Evolutionary conservation across 2,888 invertebrate genomes (phyloP), one percentile per base, ranked within the genome.

Genomic region (Amphipoea oculea): DNA sequence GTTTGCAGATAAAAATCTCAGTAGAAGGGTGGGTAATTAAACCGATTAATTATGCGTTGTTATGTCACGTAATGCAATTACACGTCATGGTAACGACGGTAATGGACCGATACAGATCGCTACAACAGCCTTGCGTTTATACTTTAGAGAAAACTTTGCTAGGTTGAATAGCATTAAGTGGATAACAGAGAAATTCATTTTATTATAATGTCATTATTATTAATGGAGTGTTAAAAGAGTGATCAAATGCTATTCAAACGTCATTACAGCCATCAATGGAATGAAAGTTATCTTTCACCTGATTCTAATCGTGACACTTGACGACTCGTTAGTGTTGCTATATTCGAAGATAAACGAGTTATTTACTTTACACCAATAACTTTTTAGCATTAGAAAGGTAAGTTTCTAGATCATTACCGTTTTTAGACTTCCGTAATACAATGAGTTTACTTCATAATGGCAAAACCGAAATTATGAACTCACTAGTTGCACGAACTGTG

Each of bases 61-160:
- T 94, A 92, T 93, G 92, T 93, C 93, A 93, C 91, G 94, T 92
- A 88, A 94, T 91, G 91, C 88, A 92, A 92, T 94, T 90, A 92
- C 89, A 86, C 89, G 90, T 87, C 89, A 91, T 89, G 89, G 86
- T 91, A 89, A 89, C 82, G 83, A 90, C 86, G 85, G 86, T 87
- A 90, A 90, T 92, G 73, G 75, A 84, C 84, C 83, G 88, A 86
- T 89, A 91, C 83, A 77, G 78, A 88, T 84, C 76, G 75, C 66
- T 71, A 29, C 74, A 62, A 71, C 51, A 76, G 71, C 82, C 82
- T 89, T 82, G 85, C 82, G 84, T 82, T 88, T 87, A 89, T 86
- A 78, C 85, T 23, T 60, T 29, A 74, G 81, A 86, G 87, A 89
- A 88, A 88, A 83, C 80, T 72, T 78, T 62, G 65, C 45, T 60